These are phyloP conservation scores for Trimorus sp. DNA, from an alignment of 2,888 invertebrate species.

Conservation along the genomic window DNA sequence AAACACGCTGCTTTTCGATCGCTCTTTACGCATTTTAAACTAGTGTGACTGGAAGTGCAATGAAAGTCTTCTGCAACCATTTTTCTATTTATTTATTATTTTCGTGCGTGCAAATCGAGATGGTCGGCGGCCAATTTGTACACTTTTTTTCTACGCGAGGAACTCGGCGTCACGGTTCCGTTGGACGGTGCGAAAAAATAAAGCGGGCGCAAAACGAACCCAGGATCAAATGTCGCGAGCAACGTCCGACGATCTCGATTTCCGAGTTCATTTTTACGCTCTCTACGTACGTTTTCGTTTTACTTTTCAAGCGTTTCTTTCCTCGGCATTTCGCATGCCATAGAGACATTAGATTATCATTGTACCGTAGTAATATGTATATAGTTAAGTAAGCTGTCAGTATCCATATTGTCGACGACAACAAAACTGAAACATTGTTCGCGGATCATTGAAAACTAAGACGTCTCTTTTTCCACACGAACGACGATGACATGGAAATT, in stretches of 20 bases:
- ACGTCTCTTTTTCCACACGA: slow-evolving; percentile 35
- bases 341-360: slow-evolving; percentile 60
- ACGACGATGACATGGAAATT: slow-evolving; percentile 47
- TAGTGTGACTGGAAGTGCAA: slow-evolving; percentile 63
- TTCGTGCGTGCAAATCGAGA: slow-evolving; percentile 49
- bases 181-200: too few species aligned
- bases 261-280: slow-evolving; percentile 48
- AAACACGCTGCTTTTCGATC: slow-evolving; percentile 27
- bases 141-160: not conserved
- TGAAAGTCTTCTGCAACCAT: slow-evolving; percentile 63
- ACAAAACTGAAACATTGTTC: slow-evolving; percentile 36
- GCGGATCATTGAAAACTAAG: slow-evolving; percentile 41
- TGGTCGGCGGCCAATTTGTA: slow-evolving; percentile 15
- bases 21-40: slow-evolving; percentile 57
- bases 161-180: too few species aligned
- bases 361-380: slow-evolving; percentile 65
- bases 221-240: not conserved
- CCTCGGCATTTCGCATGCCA: slow-evolving; percentile 59
- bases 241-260: slow-evolving; percentile 50
- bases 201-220: too few species aligned
- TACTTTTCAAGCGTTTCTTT: slow-evolving; percentile 46
- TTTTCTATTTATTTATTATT: slow-evolving; percentile 63
- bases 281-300: slow-evolving; percentile 57
- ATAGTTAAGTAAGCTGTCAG: slow-evolving; percentile 61
- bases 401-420: slow-evolving; percentile 39